Percentiles rank a stretch among this genome's conserved stretches.
Conservation (phyloP, 1,140 invertebrate species). For the Polypedilum pembai region DNA sequence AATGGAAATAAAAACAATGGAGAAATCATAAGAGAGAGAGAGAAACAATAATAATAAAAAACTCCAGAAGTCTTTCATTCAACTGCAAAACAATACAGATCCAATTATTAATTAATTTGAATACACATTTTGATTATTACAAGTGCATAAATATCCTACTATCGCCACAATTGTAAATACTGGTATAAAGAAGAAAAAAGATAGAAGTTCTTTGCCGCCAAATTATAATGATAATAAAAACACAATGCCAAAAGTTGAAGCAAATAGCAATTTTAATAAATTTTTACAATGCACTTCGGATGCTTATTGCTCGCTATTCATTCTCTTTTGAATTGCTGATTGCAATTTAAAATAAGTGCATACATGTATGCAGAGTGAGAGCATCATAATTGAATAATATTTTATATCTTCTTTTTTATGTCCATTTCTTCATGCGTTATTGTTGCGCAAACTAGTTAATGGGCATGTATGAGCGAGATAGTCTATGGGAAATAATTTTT, state of each 20-base stretch:
- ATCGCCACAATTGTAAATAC: not conserved
- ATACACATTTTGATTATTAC: slow-evolving; percentile 8
- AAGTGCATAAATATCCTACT: slow-evolving; percentile 17
- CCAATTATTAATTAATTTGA: slow-evolving; percentile 28
- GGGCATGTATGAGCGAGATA: not conserved
- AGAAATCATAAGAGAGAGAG: not conserved
- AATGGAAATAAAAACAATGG: slow-evolving; percentile 7
- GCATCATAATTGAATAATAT: slow-evolving; percentile 19
- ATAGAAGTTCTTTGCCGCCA: not conserved
- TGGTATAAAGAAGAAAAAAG: not conserved
- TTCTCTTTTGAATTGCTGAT: not conserved
- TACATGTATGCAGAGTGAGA: not conserved
- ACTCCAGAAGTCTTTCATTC: not conserved
- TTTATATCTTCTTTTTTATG: slow-evolving; percentile 1
- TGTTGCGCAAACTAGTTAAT: slow-evolving; percentile 17
- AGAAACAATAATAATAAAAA: not conserved
- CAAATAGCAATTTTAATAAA: slow-evolving; percentile 4
- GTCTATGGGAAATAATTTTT: not conserved
- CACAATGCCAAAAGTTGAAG: not conserved
- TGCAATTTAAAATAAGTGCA: not conserved
- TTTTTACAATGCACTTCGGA: not conserved
- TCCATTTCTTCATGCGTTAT: slow-evolving; percentile 7
- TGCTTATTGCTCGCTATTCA: not conserved
- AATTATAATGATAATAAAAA: not conserved
- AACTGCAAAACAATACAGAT: slow-evolving; percentile 8